A percentile compares a stretch with the other conserved stretches of the same genome.
phyloP scores from a whole-genome alignment of 1,140 invertebrate genomes.

The Asbolus verrucosus region DNA sequence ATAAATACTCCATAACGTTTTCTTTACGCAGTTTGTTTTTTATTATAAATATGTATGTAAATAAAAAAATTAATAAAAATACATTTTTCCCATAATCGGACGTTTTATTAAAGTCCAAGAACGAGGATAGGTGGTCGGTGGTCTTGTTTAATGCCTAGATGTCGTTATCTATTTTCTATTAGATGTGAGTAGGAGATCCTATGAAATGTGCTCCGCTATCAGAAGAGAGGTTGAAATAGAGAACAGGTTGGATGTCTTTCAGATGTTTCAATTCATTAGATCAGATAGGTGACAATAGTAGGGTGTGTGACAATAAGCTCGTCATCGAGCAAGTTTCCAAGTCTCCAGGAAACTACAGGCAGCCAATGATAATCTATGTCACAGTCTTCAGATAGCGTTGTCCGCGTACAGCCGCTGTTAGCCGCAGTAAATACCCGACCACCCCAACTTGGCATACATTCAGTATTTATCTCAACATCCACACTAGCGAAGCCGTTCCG shows the following conservation, averaged over 20 bases:
- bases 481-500: constrained; percentile 20
- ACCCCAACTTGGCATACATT: constrained; percentile 42
- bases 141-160: neutral
- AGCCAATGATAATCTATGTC: constrained; percentile 62
- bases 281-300: constrained; percentile 61
- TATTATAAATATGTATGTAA: constrained; percentile 56
- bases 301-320: constrained; percentile 60
- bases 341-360: constrained; percentile 61
- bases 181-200: constrained; percentile 1
- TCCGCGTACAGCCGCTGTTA: constrained; percentile 28
- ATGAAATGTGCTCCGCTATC: constrained; percentile 47
- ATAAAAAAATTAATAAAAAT: constrained; percentile 49
- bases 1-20: constrained; percentile 42
- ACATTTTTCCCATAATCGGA: constrained; percentile 36
- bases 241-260: constrained; percentile 59
- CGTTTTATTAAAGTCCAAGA: neutral
- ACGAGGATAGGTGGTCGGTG: neutral
- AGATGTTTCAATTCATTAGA: constrained; percentile 63
- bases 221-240: constrained; percentile 60
- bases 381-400: constrained; percentile 59
- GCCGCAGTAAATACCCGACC: constrained; percentile 22
- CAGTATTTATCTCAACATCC: constrained; percentile 25
- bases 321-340: constrained; percentile 63
- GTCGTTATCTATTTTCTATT: constrained; percentile 7
- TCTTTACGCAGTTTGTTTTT: constrained; percentile 51